Percentiles rank a stretch among this genome's conserved stretches.
Evolutionary conservation across 2,888 invertebrate genomes (phyloP).

Genomic region (Nemoura dubitans): DNA sequence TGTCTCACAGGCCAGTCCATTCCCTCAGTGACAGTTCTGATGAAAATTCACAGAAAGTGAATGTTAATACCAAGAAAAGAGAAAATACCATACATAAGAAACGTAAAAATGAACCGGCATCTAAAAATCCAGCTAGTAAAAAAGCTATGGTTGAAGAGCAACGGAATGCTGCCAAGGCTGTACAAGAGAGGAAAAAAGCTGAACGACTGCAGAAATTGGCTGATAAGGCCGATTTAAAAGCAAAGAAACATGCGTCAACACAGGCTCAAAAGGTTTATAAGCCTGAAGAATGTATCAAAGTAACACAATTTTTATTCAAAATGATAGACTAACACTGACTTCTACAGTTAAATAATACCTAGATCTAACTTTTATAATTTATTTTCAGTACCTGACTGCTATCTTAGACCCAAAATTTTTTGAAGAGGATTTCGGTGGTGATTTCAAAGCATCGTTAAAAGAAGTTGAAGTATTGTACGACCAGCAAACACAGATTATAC

Average conservation of each 20-base stretch:
- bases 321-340: background rate
- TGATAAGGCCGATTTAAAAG: slow-evolving; percentile 45
- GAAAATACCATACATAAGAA: background rate
- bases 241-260: slow-evolving; percentile 50
- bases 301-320: slow-evolving; percentile 50
- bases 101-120: background rate
- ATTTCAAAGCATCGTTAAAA: slow-evolving; percentile 52
- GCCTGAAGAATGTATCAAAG: slow-evolving; percentile 65
- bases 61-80: background rate
- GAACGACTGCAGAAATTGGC: slow-evolving; percentile 50
- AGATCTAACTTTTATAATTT: too few species aligned
- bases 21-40: background rate
- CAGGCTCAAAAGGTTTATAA: slow-evolving; percentile 54
- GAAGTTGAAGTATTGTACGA: slow-evolving; percentile 52
- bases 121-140: background rate
- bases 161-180: background rate
- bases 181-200: slow-evolving; percentile 48
- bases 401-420: slow-evolving; percentile 60
- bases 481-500: slow-evolving; percentile 50
- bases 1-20: background rate
- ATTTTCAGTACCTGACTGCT: slow-evolving; percentile 60
- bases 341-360: background rate
- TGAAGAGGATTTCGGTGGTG: slow-evolving; percentile 56
- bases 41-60: background rate
- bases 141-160: slow-evolving; percentile 25